phyloP scores from a whole-genome alignment of 1,140 invertebrate species.

The Bombus fervidus region DNA sequence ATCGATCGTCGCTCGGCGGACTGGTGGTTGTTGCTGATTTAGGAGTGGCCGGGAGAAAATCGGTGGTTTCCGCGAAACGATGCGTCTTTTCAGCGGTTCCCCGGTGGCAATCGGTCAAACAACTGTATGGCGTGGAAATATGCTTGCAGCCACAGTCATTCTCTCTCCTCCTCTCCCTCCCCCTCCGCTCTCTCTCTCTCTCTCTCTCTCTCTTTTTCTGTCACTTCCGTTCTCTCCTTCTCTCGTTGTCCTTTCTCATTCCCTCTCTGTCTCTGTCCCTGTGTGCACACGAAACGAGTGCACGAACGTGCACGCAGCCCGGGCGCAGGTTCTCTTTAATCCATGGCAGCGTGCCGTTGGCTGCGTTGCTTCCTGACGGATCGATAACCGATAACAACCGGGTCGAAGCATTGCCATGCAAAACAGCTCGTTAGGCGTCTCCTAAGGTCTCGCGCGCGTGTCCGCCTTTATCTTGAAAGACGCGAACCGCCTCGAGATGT shows the following conservation, averaged over 20 bases:
- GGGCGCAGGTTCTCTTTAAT: conserved; percentile 67
- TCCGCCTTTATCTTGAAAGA: conserved; percentile 56
- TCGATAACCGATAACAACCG: conserved; percentile 79
- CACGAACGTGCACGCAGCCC: conserved; percentile 41
- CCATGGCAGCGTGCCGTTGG: conserved; percentile 42
- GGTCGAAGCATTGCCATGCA: conserved; percentile 79
- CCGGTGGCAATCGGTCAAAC: conserved; percentile 59
- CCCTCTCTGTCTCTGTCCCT: not conserved
- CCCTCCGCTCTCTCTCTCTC: not conserved
- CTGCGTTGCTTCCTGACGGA: conserved; percentile 54
- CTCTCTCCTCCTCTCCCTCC: not conserved
- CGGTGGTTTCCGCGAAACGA: conserved; percentile 62
- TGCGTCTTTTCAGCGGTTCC: conserved; percentile 55
- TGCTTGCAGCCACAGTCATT: not conserved
- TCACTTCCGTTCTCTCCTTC: not conserved
- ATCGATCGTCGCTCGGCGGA: conserved; percentile 49
- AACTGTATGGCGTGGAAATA: conserved; percentile 37
- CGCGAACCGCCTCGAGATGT: conserved; percentile 35
- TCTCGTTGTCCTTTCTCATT: not conserved
- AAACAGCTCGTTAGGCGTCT: conserved; percentile 78
- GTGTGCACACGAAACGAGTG: conserved; percentile 20
- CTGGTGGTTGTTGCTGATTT: conserved; percentile 41
- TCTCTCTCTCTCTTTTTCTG: not conserved
- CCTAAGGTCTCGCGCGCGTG: conserved; percentile 68
- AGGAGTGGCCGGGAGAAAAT: conserved; percentile 50